phyloP scores from a whole-genome alignment of 2,113 vertebrate species.

The Protomyctophum bolini region DNA sequence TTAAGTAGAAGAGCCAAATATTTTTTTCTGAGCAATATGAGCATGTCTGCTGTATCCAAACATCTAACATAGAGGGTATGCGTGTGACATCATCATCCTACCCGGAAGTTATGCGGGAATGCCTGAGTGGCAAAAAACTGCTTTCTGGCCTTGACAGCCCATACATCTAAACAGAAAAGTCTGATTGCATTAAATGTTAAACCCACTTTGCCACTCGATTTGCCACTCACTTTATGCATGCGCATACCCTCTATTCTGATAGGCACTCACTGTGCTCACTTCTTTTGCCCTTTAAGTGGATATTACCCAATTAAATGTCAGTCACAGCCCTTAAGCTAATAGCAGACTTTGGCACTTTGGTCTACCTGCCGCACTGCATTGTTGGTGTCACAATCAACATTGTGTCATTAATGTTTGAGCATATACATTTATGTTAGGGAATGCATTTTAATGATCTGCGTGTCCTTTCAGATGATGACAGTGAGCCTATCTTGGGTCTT shows the following conservation, averaged over 20 bases:
- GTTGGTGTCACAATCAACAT: constrained; percentile 45
- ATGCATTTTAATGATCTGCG: constrained; percentile 8
- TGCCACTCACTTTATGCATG: no score
- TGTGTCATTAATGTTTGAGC: constrained; percentile 4
- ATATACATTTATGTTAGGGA: constrained; percentile 1
- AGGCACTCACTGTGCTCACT: background rate
- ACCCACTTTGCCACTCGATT: no score
- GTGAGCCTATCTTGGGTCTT: constrained; percentile 96
- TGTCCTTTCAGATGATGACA: constrained; percentile 89
- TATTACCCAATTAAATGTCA: constrained; percentile 36
- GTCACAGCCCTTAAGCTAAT: constrained; percentile 26
- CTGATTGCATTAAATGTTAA: no score
- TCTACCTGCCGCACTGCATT: constrained; percentile 54
- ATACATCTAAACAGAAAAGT: no score
- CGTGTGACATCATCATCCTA: no score
- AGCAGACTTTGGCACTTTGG: constrained; percentile 40
- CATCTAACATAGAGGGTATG: no score
- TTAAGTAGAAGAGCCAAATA: no score
- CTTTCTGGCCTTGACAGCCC: no score
- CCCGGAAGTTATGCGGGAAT: no score
- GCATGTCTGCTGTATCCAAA: no score
- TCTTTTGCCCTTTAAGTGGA: constrained; percentile 36
- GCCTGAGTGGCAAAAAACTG: no score
- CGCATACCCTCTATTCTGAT: background rate
- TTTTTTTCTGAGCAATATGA: no score